These are phyloP conservation scores for Drosophila guanche DNA, from an alignment of 1,140 invertebrate species.

Conservation along the genomic window DNA sequence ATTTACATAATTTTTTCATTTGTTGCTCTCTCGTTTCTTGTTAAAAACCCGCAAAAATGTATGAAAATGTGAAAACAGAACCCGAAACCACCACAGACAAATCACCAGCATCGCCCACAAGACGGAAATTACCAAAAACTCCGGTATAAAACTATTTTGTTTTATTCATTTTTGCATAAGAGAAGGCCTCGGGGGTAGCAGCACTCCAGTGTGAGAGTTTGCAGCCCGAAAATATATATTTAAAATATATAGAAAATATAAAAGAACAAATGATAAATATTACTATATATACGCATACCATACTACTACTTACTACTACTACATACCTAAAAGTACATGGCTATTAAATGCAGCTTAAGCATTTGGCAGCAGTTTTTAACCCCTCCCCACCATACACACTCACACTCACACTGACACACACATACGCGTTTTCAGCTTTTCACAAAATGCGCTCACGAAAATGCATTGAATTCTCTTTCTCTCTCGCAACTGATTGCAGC, in stretches of 20 bases:
- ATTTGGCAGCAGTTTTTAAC: conserved; percentile 56
- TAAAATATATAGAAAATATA: conserved; percentile 18
- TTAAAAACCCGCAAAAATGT: conserved; percentile 32
- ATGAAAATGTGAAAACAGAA: conserved; percentile 56
- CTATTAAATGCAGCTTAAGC: conserved; percentile 74
- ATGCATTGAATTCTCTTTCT: conserved; percentile 31
- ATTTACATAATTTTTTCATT: conserved; percentile 72
- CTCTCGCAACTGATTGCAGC: conserved; percentile 59
- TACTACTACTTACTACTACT: conserved; percentile 15
- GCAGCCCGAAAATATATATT: conserved; percentile 22
- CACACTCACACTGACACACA: no score
- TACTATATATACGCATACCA: conserved; percentile 38
- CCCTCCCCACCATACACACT: background rate
- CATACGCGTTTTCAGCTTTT: conserved; percentile 68
- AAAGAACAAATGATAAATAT: conserved; percentile 21
- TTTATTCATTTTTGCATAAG: conserved; percentile 61
- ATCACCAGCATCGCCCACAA: conserved; percentile 92
- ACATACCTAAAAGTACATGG: conserved; percentile 39
- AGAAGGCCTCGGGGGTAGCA: conserved; percentile 48
- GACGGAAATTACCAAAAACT: conserved; percentile 96
- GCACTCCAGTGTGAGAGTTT: conserved; percentile 22
- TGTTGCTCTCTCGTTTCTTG: conserved; percentile 78
- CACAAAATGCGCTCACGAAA: conserved; percentile 57
- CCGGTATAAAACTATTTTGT: conserved; percentile 90
- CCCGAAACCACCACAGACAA: conserved; percentile 88